Base-by-base conservation (phyloP, 2,888 invertebrate genomes). In the Phymatocera aterrima region DNA sequence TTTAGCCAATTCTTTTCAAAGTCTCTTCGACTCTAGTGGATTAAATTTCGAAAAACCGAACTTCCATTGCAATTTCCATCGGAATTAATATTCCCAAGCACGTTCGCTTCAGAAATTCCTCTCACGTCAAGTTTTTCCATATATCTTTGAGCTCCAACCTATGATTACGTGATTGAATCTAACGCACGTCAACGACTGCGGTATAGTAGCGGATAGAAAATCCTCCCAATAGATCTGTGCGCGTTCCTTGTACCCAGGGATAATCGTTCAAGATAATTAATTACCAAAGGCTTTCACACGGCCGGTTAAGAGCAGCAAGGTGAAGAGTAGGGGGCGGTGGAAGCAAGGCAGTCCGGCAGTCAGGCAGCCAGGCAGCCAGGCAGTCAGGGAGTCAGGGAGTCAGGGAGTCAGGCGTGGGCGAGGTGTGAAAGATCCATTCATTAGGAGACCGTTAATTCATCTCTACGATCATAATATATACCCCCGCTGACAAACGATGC, bases 391-490 rank as follows among this genome's bases (percentile, higher is more conserved):
- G 77, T 65, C 78, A 79, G 54, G n/a, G n/a, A 72, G 80, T 78
- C 78, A 72, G 72, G 72, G 18, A 48, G 72, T 51, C 51, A 72
- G 72, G 82, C 82, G 85, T 86, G 84, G 85, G 84, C 84, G 87
- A 86, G 84, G 85, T 86, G 86, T 79, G 83, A 85, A 85, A 84
- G 83, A 84, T 83, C 82, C 84, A 87, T 87, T 86, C 85, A 86
- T 87, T 86, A 86, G 82, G 77, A 79, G 72, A 51, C 48, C 31
- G 72, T 68, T 57, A 57, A 57, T 81, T 80, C 82, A 78, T 83
- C 84, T 28, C 43, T 15, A 46, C 6, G 40, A 43, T n/a, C n/a
- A n/a, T n/a, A n/a, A n/a, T n/a, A n/a, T 43, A 68, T 79, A n/a
- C 65, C 18, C 61, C 79, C 65, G 78, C 48, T 70, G 77, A 46